phyloP scores from a whole-genome alignment of 2,797 vertebrate genomes.

The Characodon lateralis region DNA sequence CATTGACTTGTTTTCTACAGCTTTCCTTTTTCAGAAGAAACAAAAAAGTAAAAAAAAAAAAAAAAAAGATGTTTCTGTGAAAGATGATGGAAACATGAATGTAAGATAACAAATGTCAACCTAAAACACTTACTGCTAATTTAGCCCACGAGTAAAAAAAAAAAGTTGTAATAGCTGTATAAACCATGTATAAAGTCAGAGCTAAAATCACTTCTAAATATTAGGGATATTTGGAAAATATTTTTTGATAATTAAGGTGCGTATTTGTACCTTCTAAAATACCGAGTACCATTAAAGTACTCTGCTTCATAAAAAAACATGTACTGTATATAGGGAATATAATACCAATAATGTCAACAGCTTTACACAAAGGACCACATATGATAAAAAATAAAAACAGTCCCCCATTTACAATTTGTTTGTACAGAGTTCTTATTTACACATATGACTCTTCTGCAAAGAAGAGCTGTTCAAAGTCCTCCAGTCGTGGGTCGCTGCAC shows the following conservation, averaged over 20 bases:
- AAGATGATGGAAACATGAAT: constrained; percentile 12
- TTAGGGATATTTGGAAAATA: background rate
- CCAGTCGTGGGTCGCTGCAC: constrained; percentile 83
- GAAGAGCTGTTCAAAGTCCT: constrained; percentile 87
- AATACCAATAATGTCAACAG: constrained; percentile 23
- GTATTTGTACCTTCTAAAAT: constrained; percentile 26
- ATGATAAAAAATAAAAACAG: background rate
- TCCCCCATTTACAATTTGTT: constrained; percentile 23
- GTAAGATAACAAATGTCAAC: background rate
- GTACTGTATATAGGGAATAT: background rate
- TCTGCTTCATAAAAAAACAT: constrained; percentile 16
- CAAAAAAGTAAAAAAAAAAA: background rate
- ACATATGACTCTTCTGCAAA: constrained; percentile 86
- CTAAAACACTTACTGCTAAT: background rate
- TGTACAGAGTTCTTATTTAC: constrained; percentile 66
- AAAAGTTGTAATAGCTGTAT: background rate
- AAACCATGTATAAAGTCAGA: background rate
- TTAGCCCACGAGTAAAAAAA: background rate
- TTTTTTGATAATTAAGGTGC: background rate
- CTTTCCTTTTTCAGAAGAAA: too few species aligned
- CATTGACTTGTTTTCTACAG: background rate
- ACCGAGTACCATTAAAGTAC: constrained; percentile 37
- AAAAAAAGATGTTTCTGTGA: background rate
- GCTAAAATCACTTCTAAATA: background rate
- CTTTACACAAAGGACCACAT: constrained; percentile 14